These are phyloP conservation scores for Oryzaephilus surinamensis DNA, from an alignment of 1,140 invertebrate species.

Conservation along the genomic window DNA sequence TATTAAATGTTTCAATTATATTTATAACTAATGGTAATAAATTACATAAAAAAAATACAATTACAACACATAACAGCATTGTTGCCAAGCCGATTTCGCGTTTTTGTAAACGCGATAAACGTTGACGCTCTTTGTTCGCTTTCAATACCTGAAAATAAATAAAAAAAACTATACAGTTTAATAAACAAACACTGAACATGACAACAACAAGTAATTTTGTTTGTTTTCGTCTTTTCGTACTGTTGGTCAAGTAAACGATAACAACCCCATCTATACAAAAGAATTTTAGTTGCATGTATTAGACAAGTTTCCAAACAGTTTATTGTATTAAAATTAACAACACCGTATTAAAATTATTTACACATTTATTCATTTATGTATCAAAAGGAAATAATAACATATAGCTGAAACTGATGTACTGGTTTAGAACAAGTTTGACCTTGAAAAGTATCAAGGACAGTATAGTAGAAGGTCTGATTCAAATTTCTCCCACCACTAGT, in stretches of 20 bases:
- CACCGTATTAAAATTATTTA: too few species aligned
- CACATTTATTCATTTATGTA: too few species aligned
- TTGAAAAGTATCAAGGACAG: too few species aligned
- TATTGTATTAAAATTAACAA: background rate
- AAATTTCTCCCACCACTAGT: too few species aligned
- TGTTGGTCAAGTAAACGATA: too few species aligned
- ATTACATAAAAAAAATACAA: slow-evolving; percentile 92
- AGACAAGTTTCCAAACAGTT: too few species aligned
- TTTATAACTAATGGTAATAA: slow-evolving; percentile 82
- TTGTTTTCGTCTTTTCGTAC: background rate
- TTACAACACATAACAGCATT: slow-evolving; percentile 88
- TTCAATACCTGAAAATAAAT: slow-evolving; percentile 55
- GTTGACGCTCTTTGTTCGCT: slow-evolving; percentile 72
- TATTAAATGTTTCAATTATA: slow-evolving; percentile 66
- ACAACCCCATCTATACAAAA: too few species aligned
- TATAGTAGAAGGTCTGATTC: too few species aligned
- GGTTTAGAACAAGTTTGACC: too few species aligned
- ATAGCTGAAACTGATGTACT: too few species aligned
- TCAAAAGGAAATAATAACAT: too few species aligned
- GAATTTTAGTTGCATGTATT: too few species aligned
- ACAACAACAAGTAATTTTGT: background rate
- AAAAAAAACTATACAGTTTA: background rate
- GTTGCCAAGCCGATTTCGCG: slow-evolving; percentile 83
- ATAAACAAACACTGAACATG: background rate
- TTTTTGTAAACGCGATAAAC: slow-evolving; percentile 66